Evolutionary conservation across 1,140 invertebrate genomes (phyloP), one percentile per base, ranked within the genome.

Genomic region (Carcinoscorpius rotundicauda): DNA sequence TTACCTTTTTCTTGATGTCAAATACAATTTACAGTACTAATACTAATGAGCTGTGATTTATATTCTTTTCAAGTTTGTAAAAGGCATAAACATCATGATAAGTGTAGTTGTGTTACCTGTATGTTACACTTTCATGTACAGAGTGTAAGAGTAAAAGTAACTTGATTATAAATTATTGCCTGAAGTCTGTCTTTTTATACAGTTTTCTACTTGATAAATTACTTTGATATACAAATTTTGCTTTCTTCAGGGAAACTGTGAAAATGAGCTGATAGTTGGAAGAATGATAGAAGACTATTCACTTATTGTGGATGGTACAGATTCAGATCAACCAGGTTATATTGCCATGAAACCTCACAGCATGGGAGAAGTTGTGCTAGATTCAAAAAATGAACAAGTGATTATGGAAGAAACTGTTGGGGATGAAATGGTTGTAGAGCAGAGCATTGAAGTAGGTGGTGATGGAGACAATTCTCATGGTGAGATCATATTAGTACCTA

Each of bases 401-500:
- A 63, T 68, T 50, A 62, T 68, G 4, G 59, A 68, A n/a, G 69
- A 70, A 59, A 5, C 59, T 57, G 66, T 70, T 48, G 63, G 63
- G 6, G 66, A 66, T 63, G 67, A 68, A 10, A 52, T 70, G 52
- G 68, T 70, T 8, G 60, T 68, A 6, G 67, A 70, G 51, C 62
- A 66, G 11, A 64, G 61, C 64, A 63, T 69, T 29, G 70, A 68
- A 68, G 66, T 66, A 49, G 69, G 59, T 50, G 69, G 8, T 55
- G 62, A 60, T 58, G 11, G 4, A 53, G 65, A 64, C 8, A 62
- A 70, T 11, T 62, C 66, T 4, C 68, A 69, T 61, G 68, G 61
- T 48, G 69, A 70, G 29, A 64, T 71, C 9, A 70, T 71, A 10
- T 52, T 70, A 11, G 68, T 70, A 9, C 64, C 64, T 4, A 71